Evolutionary conservation across 2,797 vertebrate genomes (phyloP).

Genomic region (Melanotaenia trifasciata): DNA sequence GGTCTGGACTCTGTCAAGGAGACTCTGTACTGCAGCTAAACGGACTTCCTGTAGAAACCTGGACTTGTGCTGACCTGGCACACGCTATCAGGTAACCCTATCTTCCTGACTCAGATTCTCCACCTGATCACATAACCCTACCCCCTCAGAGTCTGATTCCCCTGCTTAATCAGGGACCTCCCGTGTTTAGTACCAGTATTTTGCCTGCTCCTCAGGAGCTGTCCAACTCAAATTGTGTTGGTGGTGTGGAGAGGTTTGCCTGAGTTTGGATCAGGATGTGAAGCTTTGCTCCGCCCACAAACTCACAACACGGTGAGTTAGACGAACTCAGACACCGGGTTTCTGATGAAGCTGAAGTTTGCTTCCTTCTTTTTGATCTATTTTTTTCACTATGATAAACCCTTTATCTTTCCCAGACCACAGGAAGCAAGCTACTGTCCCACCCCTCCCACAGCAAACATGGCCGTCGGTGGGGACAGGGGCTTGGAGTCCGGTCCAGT

Average conservation of each 20-base stretch:
- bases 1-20: slow-evolving; percentile 89
- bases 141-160: neutral
- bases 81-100: slow-evolving; percentile 89
- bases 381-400: neutral
- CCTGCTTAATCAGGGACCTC: neutral
- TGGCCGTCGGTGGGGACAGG: slow-evolving; percentile 79
- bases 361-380: neutral
- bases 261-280: slow-evolving; percentile 82
- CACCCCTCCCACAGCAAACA: slow-evolving; percentile 82
- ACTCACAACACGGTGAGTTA: slow-evolving; percentile 35
- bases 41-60: slow-evolving; percentile 91
- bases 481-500: slow-evolving; percentile 51
- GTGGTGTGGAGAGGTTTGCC: slow-evolving; percentile 91
- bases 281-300: slow-evolving; percentile 81
- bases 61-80: slow-evolving; percentile 93
- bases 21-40: slow-evolving; percentile 93
- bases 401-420: slow-evolving; percentile 32
- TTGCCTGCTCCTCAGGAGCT: slow-evolving; percentile 81
- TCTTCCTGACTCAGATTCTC: neutral
- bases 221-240: slow-evolving; percentile 86
- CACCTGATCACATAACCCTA: neutral
- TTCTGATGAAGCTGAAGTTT: too few species aligned
- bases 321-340: neutral
- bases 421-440: slow-evolving; percentile 59
- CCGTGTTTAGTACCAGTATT: too few species aligned